Percentiles rank a stretch among this genome's conserved stretches.
Conservation (phyloP, 2,113 vertebrate species). For the Salvator merianae region DNA sequence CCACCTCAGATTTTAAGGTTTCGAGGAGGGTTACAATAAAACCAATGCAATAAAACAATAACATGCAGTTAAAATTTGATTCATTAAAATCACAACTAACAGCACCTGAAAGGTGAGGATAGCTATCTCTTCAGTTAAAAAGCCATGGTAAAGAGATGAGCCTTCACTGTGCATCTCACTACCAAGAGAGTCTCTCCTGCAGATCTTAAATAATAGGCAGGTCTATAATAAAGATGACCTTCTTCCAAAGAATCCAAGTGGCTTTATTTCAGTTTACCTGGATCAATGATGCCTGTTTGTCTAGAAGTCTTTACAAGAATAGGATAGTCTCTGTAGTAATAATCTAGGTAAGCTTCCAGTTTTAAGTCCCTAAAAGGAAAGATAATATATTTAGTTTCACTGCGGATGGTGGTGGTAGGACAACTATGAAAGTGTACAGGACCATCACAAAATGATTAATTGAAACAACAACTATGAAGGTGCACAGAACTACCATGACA, state of each 20-base stretch:
- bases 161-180: no score
- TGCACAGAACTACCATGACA: not conserved
- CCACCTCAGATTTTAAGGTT: no score
- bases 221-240: not conserved
- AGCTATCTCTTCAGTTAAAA: no score
- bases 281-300: conserved; percentile 86
- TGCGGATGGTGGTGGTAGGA: no score
- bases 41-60: no score
- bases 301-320: conserved; percentile 84
- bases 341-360: conserved; percentile 88
- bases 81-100: no score
- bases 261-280: conserved; percentile 75
- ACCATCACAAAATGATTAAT: no score
- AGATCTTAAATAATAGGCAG: not conserved
- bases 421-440: not conserved
- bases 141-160: no score
- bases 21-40: no score
- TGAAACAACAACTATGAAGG: not conserved
- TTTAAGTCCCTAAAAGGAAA: conserved; percentile 86
- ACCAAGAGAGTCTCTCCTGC: no score
- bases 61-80: no score
- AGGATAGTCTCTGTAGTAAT: conserved; percentile 95
- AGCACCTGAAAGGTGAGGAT: no score
- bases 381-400: not conserved
- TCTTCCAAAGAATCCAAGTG: not conserved